Percentiles rank a stretch among this genome's conserved stretches.
phyloP scores from a whole-genome alignment of 2,797 vertebrate species.

The Coregonus suidteri region DNA sequence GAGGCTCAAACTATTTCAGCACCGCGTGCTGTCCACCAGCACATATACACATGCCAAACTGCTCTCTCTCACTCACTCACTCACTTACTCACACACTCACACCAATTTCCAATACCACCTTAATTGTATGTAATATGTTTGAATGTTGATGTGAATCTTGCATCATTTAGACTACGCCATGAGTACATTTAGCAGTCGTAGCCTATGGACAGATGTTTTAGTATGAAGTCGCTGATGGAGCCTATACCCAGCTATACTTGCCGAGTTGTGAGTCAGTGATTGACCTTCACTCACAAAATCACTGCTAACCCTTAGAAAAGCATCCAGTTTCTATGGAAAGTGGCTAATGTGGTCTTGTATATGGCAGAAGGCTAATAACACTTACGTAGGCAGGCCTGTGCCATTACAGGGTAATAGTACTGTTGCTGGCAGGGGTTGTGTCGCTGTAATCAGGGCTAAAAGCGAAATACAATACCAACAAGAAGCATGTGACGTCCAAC shows the following conservation, averaged over 20 bases:
- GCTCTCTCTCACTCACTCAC: no score
- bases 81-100: no score
- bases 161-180: not conserved
- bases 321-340: not conserved
- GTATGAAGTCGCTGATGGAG: not conserved
- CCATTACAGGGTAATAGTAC: not conserved
- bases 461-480: not conserved
- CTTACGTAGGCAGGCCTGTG: slow-evolving; percentile 3
- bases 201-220: not conserved
- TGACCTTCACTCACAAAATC: not conserved
- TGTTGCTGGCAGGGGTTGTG: not conserved
- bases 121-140: no score
- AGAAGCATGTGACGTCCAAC: not conserved
- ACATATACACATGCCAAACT: no score
- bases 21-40: no score
- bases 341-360: not conserved
- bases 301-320: not conserved
- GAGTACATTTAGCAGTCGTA: not conserved
- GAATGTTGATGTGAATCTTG: no score
- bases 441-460: not conserved
- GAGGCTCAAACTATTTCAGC: no score
- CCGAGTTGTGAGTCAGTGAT: slow-evolving; percentile 2
- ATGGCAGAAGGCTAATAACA: slow-evolving; percentile 1
- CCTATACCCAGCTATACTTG: not conserved
- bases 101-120: no score